Evolutionary conservation across 2,113 vertebrate species (phyloP).

Genomic region (Sceloporus undulatus): DNA sequence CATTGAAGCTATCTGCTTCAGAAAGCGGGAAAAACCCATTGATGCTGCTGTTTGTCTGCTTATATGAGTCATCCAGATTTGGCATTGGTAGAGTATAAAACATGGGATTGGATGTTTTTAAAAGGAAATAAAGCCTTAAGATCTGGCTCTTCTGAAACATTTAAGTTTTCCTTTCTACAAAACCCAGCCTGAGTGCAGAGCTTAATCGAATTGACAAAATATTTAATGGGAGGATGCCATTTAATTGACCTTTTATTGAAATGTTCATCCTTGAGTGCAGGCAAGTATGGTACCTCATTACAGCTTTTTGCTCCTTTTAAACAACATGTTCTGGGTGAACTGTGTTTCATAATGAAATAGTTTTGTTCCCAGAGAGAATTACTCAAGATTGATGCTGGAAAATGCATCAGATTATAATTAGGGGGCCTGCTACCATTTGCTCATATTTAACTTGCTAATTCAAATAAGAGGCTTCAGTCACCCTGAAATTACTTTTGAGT

Average conservation of each 20-base stretch:
- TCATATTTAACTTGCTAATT: conserved; percentile 18
- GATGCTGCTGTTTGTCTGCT: conserved; percentile 28
- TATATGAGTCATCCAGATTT: conserved; percentile 24
- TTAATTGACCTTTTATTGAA: neutral
- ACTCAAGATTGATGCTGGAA: neutral
- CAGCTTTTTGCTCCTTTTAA: neutral
- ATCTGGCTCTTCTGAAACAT: neutral
- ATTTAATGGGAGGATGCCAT: conserved; percentile 20
- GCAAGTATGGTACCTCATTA: neutral
- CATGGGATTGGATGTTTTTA: neutral
- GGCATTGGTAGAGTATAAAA: conserved; percentile 27
- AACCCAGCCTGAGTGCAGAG: neutral
- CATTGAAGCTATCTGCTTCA: conserved; percentile 30
- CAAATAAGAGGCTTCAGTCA: neutral
- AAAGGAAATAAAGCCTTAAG: neutral
- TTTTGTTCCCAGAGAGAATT: fast-evolving
- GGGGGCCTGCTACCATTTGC: neutral
- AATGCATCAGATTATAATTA: neutral
- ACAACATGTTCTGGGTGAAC: neutral
- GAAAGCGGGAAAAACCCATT: neutral
- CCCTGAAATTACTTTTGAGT: neutral
- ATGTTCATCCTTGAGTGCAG: fast-evolving
- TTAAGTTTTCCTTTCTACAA: neutral
- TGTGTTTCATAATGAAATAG: fast-evolving
- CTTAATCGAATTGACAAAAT: conserved; percentile 2